Base-by-base conservation (phyloP, 2,888 invertebrate species). In the Marronus borbonicus region DNA sequence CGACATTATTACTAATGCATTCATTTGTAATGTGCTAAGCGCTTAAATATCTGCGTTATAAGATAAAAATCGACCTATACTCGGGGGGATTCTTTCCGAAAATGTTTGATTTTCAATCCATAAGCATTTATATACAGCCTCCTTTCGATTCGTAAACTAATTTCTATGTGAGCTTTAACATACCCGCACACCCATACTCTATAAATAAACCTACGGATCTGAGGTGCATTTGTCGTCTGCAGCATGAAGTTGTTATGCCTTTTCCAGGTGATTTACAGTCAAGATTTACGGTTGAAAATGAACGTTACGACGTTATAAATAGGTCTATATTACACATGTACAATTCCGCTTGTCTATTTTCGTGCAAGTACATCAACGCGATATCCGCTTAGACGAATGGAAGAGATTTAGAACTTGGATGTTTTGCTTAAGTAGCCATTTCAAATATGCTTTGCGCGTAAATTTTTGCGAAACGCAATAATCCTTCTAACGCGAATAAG, bases 231-330 rank as follows among this genome's bases (percentile, higher is more conserved):
- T 58, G 55, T 58, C 55, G 17, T 58, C 24, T 58, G 8, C 55
- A 58, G 55, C 55, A 58, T 58, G 55, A 58, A 58, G 55, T 58
- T 20, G 55, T 24, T 64, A 39, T 64, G 64, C 64, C 64, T 64
- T 64, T 64, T 36, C 36, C 17, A 39, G 64, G 31, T 64, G 64
- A 64, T 64, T 31, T 64, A 64, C 14, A 39, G 8, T 31, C 64
- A 17, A n/a, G 39, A 64, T 64, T 64, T 64, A 64, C n/a, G 39
- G 12, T 39, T n/a, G 10, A 36, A 64, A 64, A 64, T 36, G 3
- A 36, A 14, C 64, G 36, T 64, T 64, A 64, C 17, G 20, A 58
- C 20, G 17, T 17, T 58, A 58, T 58, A 58, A 58, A 58, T 58
- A 58, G 20, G 8, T 58, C n/a, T 58, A 17, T 58, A 55, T 55